Evolutionary conservation across 2,113 vertebrate species (phyloP).

Genomic region (Lutjanus erythropterus): DNA sequence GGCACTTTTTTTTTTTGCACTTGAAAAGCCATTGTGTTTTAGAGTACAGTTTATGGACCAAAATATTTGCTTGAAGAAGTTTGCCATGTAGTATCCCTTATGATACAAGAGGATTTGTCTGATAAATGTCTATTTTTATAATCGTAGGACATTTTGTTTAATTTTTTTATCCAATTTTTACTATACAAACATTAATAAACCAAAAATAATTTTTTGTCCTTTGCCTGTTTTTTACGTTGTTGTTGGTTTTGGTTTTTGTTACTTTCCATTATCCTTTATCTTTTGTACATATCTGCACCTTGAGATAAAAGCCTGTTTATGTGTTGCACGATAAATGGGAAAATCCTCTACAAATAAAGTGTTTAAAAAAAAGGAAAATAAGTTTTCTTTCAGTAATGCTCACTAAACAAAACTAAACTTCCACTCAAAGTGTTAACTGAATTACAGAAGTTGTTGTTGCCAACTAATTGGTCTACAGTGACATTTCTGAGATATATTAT

Average conservation of each 20-base stretch:
- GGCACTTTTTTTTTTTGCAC: constrained; percentile 11
- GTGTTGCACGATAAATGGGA: no score
- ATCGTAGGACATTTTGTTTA: background rate
- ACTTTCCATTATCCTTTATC: no score
- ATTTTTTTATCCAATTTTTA: no score
- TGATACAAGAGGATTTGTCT: background rate
- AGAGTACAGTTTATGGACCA: constrained; percentile 2
- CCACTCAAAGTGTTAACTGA: background rate
- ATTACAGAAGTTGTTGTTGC: background rate
- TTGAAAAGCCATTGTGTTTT: constrained; percentile 26
- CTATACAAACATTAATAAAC: background rate
- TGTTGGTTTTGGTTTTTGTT: no score
- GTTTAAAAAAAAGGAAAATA: background rate
- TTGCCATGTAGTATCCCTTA: background rate
- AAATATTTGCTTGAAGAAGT: constrained; percentile 10
- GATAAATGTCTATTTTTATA: background rate
- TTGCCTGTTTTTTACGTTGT: no score
- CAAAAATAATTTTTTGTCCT: no score
- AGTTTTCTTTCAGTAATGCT: background rate
- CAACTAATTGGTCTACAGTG: background rate
- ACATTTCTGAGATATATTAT: background rate
- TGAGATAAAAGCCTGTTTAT: no score
- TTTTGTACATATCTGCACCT: no score
- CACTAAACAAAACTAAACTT: background rate
- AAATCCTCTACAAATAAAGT: no score